Conservation (phyloP, 2,797 vertebrate genomes). For the Enteromius treurensis region DNA sequence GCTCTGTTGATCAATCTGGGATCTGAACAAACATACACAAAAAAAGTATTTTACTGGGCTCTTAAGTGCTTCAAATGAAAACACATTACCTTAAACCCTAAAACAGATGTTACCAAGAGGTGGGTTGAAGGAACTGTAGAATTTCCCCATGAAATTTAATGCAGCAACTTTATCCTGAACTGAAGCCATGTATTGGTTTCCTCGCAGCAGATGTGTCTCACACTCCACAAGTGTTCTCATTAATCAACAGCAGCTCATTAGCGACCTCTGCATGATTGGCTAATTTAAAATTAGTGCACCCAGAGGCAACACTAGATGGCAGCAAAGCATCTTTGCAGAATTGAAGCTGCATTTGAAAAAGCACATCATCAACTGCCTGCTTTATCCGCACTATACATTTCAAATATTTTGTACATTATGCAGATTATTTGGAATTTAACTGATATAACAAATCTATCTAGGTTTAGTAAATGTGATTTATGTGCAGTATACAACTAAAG, state of each 20-base stretch:
- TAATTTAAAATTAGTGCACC: not conserved
- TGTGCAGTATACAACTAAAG: too few species aligned
- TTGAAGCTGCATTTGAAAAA: not conserved
- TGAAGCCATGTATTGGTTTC: constrained; percentile 64
- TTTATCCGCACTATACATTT: not conserved
- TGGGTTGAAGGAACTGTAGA: constrained; percentile 57
- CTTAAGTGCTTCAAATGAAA: not conserved
- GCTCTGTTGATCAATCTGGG: constrained; percentile 75
- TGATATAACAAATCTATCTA: not conserved
- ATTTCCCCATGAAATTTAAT: constrained; percentile 71
- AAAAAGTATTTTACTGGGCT: not conserved
- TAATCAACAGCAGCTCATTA: constrained; percentile 17
- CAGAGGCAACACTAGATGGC: constrained; percentile 65
- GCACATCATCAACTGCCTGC: too few species aligned
- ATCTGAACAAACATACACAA: constrained; percentile 67
- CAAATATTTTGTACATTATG: too few species aligned
- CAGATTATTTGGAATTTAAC: not conserved
- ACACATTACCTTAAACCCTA: not conserved
- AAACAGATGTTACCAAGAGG: constrained; percentile 23
- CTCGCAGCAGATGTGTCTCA: not conserved
- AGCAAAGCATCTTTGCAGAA: constrained; percentile 44
- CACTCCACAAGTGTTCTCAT: constrained; percentile 13
- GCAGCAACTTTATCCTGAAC: constrained; percentile 73
- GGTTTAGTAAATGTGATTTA: too few species aligned
- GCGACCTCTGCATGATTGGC: constrained; percentile 37